Evolutionary conservation across 2,113 vertebrate species (phyloP).

Genomic region (Poecilia latipinna): DNA sequence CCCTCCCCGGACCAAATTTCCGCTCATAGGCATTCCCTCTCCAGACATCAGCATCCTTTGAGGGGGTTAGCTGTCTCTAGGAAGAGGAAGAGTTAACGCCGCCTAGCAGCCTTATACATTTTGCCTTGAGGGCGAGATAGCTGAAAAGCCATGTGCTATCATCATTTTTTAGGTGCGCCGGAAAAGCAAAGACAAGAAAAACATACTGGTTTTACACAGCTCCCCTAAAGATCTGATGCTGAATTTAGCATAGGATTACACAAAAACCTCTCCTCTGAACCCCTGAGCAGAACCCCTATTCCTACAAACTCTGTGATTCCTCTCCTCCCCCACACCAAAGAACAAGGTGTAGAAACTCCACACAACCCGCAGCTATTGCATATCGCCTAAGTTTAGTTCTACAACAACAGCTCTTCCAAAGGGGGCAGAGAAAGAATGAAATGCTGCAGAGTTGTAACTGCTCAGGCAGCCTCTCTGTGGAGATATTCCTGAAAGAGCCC

Average conservation of each 20-base stretch:
- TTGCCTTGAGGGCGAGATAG: constrained; percentile 80
- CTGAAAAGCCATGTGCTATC: constrained; percentile 78
- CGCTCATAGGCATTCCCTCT: constrained; percentile 80
- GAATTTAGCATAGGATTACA: constrained; percentile 84
- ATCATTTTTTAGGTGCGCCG: constrained; percentile 79
- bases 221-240: constrained; percentile 78
- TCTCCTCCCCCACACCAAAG: constrained; percentile 70
- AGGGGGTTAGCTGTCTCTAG: constrained; percentile 80
- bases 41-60: constrained; percentile 83
- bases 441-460: constrained; percentile 41
- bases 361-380: constrained; percentile 72
- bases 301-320: constrained; percentile 72
- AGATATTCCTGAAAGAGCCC: constrained; percentile 54
- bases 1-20: constrained; percentile 62
- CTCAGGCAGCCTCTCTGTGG: constrained; percentile 54
- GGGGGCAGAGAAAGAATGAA: constrained; percentile 57
- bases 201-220: constrained; percentile 75
- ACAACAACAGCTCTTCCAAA: constrained; percentile 61
- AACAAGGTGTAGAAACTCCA: constrained; percentile 63
- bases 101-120: constrained; percentile 80
- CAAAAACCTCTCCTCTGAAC: constrained; percentile 74
- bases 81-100: constrained; percentile 76
- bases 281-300: constrained; percentile 73
- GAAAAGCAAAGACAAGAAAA: constrained; percentile 76
- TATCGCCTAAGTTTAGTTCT: constrained; percentile 73